Conservation (phyloP, 2,113 vertebrate species). For the Lasiurus cinereus region DNA sequence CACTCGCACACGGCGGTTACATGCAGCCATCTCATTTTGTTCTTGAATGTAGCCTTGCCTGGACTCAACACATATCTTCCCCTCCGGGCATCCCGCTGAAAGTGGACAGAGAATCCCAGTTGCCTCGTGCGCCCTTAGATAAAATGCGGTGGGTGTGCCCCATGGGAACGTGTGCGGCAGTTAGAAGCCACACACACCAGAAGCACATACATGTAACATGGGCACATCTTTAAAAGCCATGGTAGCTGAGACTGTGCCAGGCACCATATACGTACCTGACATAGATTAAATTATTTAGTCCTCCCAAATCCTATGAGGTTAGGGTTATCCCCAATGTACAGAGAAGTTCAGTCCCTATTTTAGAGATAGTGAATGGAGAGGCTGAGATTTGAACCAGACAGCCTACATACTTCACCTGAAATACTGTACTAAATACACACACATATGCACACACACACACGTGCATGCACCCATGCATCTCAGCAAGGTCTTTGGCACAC, state of each 20-base stretch:
- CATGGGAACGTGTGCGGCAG: too few relatives aligned
- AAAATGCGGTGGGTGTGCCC: not conserved
- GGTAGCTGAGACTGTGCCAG: not conserved
- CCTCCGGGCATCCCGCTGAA: not conserved
- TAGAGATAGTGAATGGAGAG: not conserved
- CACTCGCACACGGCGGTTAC: not conserved
- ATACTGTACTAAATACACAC: not conserved
- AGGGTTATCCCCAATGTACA: not conserved
- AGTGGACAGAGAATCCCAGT: not conserved
- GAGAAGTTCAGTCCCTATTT: not conserved
- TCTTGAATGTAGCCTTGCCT: not conserved
- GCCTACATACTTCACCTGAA: not conserved
- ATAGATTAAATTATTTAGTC: not conserved
- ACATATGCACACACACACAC: fast-evolving
- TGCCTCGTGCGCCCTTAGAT: not conserved
- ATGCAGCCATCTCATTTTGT: not conserved
- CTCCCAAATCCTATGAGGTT: not conserved
- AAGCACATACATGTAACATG: not conserved
- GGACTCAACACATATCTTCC: not conserved
- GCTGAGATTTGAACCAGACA: not conserved
- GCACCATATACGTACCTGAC: not conserved
- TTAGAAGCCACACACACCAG: not conserved
- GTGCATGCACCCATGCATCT: not conserved
- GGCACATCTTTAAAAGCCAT: not conserved
- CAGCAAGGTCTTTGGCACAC: not conserved